Evolutionary conservation across 2,797 vertebrate species (phyloP), one percentile per base, ranked within the genome.

Genomic region (Sparus aurata): DNA sequence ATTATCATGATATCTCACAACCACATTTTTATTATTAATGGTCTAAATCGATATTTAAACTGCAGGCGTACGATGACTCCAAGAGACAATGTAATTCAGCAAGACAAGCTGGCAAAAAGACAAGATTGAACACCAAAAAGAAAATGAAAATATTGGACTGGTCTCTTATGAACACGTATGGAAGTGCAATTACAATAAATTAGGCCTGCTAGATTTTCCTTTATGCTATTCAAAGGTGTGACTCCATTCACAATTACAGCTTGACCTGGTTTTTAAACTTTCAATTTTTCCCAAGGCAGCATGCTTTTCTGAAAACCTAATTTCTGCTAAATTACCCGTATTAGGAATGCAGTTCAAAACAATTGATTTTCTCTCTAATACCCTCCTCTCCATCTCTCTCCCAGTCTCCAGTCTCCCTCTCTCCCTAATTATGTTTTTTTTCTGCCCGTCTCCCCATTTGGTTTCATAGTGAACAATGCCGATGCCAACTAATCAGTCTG

Each of bases 401-500:
- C 83, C 62, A 60, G 81, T 85, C 78, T 83, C 73, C 86, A 67
- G 82, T 85, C 81, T 90, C 82, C 79, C 74, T 85, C 82, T 79
- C 83, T 83, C 68, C 79, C 91, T 94, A 93, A 94, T 95, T 94
- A 93, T 92, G 87, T 89, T 93, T 91, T 89, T 85, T 72, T 74
- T 64, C 58, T 43, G 34, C 70, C 77, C 30, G 13, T 71, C 85
- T 88, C 89, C 91, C 84, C 86, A 66, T 94, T 95, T 91, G 93
- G 94, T 94, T 94, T 94, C 87, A 67, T 88, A 67, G 82, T 83
- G 84, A 95, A 95, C 95, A 95, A 95, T 95, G 93, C 88, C 86
- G 92, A 95, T 95, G 96, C 95, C 76, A 88, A 94, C 94, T 97
- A 96, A 97, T 97, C 95, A 97, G 93, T 93, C 94, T 95, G 95